Percentiles rank a stretch among this genome's conserved stretches.
These are phyloP conservation scores for Coregonus ussuriensis DNA, from an alignment of 2,797 vertebrate genomes.

Conservation along the genomic window DNA sequence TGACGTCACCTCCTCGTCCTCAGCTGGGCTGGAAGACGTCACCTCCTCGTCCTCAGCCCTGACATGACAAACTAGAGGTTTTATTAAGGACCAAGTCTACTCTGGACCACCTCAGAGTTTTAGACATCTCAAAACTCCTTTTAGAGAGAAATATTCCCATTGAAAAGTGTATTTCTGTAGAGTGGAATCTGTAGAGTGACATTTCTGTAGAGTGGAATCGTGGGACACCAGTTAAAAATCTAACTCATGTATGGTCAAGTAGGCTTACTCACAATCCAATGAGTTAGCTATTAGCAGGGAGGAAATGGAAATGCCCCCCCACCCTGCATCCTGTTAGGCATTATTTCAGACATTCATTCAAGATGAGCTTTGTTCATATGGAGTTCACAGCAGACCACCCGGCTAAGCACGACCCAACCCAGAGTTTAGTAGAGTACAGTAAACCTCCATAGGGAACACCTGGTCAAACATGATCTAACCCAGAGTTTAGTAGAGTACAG, in stretches of 20 bases:
- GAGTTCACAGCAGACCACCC: background rate
- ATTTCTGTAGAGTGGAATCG: background rate
- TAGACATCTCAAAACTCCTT: too few species aligned
- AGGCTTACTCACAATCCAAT: background rate
- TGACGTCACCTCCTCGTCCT: background rate
- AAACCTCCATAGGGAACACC: background rate
- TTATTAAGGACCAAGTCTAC: too few species aligned
- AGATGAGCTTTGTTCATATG: conserved; percentile 1
- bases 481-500: background rate
- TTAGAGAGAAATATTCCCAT: background rate
- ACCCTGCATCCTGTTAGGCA: background rate
- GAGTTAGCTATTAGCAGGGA: background rate
- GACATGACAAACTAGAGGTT: too few species aligned
- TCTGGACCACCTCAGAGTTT: background rate
- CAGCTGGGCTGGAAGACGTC: background rate
- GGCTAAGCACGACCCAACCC: background rate
- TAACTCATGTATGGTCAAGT: background rate
- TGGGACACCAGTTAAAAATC: background rate
- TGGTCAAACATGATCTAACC: background rate
- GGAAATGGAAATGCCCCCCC: background rate
- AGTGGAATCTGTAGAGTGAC: too few species aligned
- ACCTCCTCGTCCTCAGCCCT: background rate
- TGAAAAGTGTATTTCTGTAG: background rate
- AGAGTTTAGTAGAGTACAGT: background rate
- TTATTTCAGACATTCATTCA: background rate